A percentile compares a stretch with the other conserved stretches of the same genome.
phyloP scores from a whole-genome alignment of 2,797 vertebrate genomes.

The Arremon brunneinucha region DNA sequence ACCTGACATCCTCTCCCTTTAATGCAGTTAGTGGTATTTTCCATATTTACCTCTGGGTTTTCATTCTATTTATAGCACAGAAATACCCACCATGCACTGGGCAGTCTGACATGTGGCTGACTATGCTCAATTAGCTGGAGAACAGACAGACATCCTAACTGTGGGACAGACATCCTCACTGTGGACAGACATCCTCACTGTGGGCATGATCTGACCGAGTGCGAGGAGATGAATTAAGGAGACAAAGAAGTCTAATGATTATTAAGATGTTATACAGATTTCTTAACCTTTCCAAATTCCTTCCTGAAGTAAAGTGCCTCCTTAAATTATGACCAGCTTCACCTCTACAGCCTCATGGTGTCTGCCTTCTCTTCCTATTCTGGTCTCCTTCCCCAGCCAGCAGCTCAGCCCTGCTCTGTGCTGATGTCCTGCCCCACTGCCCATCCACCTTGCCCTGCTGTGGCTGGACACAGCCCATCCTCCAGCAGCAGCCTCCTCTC shows the following conservation, averaged over 20 bases:
- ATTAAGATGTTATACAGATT: background rate
- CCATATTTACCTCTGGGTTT: background rate
- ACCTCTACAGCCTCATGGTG: background rate
- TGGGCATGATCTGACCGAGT: background rate
- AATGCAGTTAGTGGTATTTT: constrained; percentile 15
- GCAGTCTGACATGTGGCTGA: background rate
- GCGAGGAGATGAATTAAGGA: background rate
- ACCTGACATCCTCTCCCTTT: constrained; percentile 30
- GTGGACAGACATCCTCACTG: background rate
- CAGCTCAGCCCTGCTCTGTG: fast-evolving
- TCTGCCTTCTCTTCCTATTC: background rate
- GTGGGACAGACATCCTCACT: background rate
- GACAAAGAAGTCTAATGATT: background rate
- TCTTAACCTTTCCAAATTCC: background rate
- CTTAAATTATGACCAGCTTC: background rate
- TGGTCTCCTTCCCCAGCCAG: background rate
- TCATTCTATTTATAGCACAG: background rate
- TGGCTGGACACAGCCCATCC: background rate
- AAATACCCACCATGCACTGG: background rate
- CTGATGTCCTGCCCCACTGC: background rate
- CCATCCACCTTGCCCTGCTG: background rate
- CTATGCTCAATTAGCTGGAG: background rate
- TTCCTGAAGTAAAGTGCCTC: background rate
- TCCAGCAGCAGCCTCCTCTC: background rate
- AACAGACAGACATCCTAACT: background rate